phyloP scores from a whole-genome alignment of 1,140 invertebrate genomes.

The Ceratina japonica region DNA sequence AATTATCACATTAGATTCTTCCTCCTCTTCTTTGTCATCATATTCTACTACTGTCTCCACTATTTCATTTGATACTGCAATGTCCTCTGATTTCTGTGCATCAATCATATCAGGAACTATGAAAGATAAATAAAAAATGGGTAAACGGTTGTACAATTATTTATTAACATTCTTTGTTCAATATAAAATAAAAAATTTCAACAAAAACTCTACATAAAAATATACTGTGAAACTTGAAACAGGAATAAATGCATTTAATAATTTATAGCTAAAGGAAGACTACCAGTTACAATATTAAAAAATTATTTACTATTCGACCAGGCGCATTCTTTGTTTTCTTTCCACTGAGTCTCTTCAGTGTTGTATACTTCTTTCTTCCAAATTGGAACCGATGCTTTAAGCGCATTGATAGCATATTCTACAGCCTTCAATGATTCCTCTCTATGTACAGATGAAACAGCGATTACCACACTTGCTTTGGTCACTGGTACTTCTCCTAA shows the following conservation, averaged over 20 bases:
- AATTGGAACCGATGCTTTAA: conserved; percentile 94
- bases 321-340: conserved; percentile 89
- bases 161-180: conserved; percentile 11
- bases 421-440: conserved; percentile 90
- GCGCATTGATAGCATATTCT: conserved; percentile 89
- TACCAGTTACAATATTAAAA: conserved; percentile 33
- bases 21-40: conserved; percentile 29
- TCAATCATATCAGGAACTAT: background rate
- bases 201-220: background rate
- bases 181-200: conserved; percentile 2
- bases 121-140: conserved; percentile 3
- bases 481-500: conserved; percentile 91
- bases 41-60: conserved; percentile 26
- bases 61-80: background rate
- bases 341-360: conserved; percentile 83
- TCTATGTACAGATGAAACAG: conserved; percentile 92
- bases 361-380: conserved; percentile 98
- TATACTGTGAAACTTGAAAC: background rate
- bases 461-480: conserved; percentile 95
- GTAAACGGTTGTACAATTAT: conserved; percentile 20
- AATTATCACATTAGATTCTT: conserved; percentile 51
- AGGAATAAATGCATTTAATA: conserved; percentile 14
- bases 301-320: conserved; percentile 81
- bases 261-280: background rate
- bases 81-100: conserved; percentile 8